Percentiles rank a stretch among this genome's conserved stretches.
Evolutionary conservation across 2,888 invertebrate species (phyloP).

Genomic region (Mylabris sibirica): DNA sequence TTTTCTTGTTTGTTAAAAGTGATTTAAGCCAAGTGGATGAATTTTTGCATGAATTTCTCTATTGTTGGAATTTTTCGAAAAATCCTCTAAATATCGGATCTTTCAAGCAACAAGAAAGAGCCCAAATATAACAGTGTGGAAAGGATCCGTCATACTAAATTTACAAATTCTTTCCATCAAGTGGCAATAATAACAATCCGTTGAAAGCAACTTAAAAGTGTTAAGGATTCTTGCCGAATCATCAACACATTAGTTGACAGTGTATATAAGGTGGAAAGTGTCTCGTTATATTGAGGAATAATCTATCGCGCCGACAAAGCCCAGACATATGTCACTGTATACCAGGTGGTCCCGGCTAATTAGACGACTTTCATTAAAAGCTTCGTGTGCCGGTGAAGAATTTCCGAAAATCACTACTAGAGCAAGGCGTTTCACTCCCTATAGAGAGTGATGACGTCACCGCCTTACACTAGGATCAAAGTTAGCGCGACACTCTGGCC

Average conservation of each 20-base stretch:
- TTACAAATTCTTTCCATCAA: background rate
- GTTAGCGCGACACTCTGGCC: too few relatives aligned
- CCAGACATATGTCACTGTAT: background rate
- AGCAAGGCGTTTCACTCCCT: too few relatives aligned
- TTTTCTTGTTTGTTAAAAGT: background rate
- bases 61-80: background rate
- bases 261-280: background rate
- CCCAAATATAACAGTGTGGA: background rate
- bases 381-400: background rate
- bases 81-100: background rate
- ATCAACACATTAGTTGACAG: constrained; percentile 8
- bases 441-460: too few relatives aligned
- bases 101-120: background rate
- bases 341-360: background rate
- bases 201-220: constrained; percentile 7
- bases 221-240: constrained; percentile 8
- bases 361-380: background rate
- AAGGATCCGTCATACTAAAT: background rate
- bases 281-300: background rate
- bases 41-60: background rate
- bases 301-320: constrained; percentile 3
- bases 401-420: constrained; percentile 36
- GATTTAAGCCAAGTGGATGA: constrained; percentile 9
- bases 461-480: too few relatives aligned
- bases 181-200: background rate